Evolutionary conservation across 1,140 invertebrate species (phyloP).

Genomic region (Pseudomyrmex sp.): DNA sequence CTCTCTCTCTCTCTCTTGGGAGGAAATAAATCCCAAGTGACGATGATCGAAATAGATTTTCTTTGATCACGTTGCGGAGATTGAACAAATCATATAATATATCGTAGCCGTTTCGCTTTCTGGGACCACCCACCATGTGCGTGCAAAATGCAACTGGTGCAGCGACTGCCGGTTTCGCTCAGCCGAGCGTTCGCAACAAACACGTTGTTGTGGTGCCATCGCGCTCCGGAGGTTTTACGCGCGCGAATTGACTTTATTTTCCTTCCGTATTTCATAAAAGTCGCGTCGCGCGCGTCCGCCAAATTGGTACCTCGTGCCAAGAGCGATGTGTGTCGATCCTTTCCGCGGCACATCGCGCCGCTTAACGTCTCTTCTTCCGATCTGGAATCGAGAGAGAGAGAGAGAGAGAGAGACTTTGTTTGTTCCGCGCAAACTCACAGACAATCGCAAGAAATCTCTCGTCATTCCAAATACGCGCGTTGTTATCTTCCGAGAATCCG

Average conservation of each 20-base stretch:
- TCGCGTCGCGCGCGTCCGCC: background rate
- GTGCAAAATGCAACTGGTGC: background rate
- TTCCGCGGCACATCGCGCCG: constrained; percentile 17
- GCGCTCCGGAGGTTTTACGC: background rate
- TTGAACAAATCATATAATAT: no score
- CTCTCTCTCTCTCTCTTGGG: no score
- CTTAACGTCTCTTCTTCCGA: constrained; percentile 7
- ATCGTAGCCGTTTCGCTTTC: background rate
- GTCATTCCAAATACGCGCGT: constrained; percentile 38
- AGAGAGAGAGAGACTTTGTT: background rate
- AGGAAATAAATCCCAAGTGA: background rate
- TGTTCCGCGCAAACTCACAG: background rate
- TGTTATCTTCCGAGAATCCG: constrained; percentile 33
- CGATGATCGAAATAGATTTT: background rate
- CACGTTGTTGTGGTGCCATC: background rate
- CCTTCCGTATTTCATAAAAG: constrained; percentile 29
- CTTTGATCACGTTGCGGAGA: no score
- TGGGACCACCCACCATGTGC: background rate
- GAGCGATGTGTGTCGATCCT: constrained; percentile 5
- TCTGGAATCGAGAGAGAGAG: background rate
- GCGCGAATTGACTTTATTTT: constrained; percentile 14
- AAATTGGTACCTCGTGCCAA: constrained; percentile 45
- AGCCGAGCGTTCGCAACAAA: background rate
- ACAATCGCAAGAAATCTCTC: constrained; percentile 20
- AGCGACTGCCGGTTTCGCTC: background rate